These are phyloP conservation scores for Rhinoptilus africanus DNA, from an alignment of 2,113 vertebrate species.

Conservation along the genomic window DNA sequence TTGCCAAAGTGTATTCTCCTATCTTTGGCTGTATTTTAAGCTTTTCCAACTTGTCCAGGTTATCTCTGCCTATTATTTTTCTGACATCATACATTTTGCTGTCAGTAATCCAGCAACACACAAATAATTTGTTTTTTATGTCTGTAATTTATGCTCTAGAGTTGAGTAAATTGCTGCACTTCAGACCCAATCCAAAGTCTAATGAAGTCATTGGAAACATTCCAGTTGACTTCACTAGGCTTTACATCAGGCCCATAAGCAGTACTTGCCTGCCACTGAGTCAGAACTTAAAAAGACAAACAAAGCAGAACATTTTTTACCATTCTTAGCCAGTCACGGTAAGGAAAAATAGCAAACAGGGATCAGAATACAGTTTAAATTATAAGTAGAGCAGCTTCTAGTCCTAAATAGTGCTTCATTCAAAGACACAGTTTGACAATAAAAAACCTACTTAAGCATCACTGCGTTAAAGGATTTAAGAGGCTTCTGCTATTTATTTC, in stretches of 20 bases:
- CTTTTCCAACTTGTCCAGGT: slow-evolving; percentile 23
- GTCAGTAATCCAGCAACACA: slow-evolving; percentile 60
- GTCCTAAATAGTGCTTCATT: neutral
- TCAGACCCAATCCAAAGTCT: slow-evolving; percentile 42
- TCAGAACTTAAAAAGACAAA: slow-evolving; percentile 35
- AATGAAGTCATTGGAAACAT: slow-evolving; percentile 57
- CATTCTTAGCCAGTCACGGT: neutral
- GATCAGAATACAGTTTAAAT: neutral
- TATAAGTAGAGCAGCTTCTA: neutral
- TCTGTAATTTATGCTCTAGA: slow-evolving; percentile 54
- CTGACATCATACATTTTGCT: slow-evolving; percentile 65
- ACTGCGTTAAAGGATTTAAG: neutral
- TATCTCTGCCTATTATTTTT: slow-evolving; percentile 61
- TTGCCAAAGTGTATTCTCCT: slow-evolving; percentile 3
- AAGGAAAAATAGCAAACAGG: neutral
- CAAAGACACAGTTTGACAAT: neutral
- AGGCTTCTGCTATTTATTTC: neutral
- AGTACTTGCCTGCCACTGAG: slow-evolving; percentile 24
- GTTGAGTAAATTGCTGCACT: slow-evolving; percentile 56
- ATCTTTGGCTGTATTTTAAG: slow-evolving; percentile 43
- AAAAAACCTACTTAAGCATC: neutral
- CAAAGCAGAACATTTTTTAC: neutral
- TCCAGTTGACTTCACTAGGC: slow-evolving; percentile 51
- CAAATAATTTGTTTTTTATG: slow-evolving; percentile 63
- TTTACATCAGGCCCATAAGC: slow-evolving; percentile 53